A percentile compares a stretch with the other conserved stretches of the same genome.
Evolutionary conservation across 2,797 vertebrate species (phyloP).

Genomic region (Poeciliopsis presidionis): DNA sequence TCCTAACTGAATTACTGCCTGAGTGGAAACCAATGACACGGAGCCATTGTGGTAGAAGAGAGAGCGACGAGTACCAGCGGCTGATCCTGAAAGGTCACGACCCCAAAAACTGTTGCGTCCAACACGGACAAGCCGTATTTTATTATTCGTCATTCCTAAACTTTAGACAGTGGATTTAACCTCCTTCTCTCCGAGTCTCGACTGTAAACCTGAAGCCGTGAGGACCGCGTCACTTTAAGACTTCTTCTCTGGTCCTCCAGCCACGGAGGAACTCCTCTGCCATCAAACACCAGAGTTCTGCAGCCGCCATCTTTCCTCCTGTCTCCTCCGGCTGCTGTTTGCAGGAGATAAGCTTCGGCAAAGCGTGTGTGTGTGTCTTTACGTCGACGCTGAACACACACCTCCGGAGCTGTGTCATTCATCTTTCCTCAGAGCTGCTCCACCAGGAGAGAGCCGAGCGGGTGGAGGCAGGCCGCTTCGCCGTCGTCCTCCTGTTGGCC

Average conservation of each 20-base stretch:
- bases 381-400: conserved; percentile 41
- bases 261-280: not conserved
- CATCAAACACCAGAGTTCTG: conserved; percentile 6
- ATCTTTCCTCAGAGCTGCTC: conserved; percentile 48
- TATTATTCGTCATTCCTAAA: not conserved
- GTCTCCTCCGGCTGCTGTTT: conserved; percentile 55
- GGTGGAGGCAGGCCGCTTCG: not conserved
- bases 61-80: conserved; percentile 50
- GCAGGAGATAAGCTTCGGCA: conserved; percentile 62
- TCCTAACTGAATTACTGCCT: conserved; percentile 38
- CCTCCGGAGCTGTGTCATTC: conserved; percentile 55
- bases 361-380: conserved; percentile 50
- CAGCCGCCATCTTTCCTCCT: conserved; percentile 31
- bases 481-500: not conserved
- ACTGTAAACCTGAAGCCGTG: not conserved
- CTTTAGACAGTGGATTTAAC: not conserved
- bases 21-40: conserved; percentile 42
- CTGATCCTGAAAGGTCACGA: not conserved
- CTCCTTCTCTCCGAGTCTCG: not conserved
- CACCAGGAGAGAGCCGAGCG: not conserved
- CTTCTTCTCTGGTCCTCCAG: conserved; percentile 18
- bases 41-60: conserved; percentile 20
- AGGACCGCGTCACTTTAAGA: not conserved
- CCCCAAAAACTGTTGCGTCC: not conserved
- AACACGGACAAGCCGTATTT: not conserved